phyloP scores from a whole-genome alignment of 2,113 vertebrate species.

The Petroica traversi region DNA sequence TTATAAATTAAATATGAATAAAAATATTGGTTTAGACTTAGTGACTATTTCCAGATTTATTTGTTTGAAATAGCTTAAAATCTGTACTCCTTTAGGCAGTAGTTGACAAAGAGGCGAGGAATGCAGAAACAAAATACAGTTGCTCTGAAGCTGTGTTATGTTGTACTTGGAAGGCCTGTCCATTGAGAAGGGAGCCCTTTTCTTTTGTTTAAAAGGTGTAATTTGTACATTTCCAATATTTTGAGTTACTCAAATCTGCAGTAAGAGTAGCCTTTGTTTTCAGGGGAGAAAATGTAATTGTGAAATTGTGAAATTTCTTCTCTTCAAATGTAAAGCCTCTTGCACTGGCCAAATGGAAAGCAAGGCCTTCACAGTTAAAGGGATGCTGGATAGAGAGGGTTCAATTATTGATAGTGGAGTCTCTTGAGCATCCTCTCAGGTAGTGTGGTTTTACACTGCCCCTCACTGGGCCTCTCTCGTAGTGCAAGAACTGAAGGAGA shows the following conservation, averaged over 20 bases:
- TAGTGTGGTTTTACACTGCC: conserved; percentile 42
- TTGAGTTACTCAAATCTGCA: neutral
- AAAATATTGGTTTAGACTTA: neutral
- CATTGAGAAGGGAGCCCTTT: neutral
- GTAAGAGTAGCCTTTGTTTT: neutral
- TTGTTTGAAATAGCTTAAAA: neutral
- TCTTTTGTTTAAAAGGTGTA: neutral
- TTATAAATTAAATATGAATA: neutral
- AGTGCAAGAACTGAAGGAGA: conserved; percentile 11
- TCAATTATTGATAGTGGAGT: neutral
- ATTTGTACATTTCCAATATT: neutral
- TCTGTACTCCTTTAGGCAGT: neutral
- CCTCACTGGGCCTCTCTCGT: neutral
- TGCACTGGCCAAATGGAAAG: neutral
- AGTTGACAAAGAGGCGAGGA: neutral
- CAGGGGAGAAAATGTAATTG: neutral
- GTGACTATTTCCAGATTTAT: neutral
- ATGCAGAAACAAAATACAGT: neutral
- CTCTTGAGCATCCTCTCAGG: neutral
- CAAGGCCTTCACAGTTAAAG: neutral
- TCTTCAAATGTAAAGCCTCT: neutral
- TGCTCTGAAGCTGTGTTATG: neutral
- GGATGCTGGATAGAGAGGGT: neutral
- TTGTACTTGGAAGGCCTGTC: neutral
- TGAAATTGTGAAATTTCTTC: neutral